Evolutionary conservation across 2,888 invertebrate species (phyloP).

Genomic region (Muschampia staudingeri): DNA sequence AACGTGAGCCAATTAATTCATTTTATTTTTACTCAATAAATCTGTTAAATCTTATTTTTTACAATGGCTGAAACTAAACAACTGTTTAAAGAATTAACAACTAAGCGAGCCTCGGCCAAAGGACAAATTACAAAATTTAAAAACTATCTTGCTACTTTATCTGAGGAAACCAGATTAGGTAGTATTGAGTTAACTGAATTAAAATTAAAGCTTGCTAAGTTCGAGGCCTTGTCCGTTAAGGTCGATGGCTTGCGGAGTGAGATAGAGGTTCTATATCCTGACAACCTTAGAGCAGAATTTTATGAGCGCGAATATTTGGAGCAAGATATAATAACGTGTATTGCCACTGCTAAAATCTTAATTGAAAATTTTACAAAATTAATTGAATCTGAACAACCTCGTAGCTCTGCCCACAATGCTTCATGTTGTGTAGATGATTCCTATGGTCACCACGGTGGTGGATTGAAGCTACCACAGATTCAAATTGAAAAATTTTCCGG

Average conservation of each 20-base stretch:
- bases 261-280: slow-evolving; percentile 60
- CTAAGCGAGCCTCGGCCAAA: not conserved
- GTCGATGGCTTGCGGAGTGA: slow-evolving; percentile 62
- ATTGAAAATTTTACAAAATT: not conserved
- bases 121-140: slow-evolving; percentile 24
- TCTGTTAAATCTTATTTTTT: not conserved
- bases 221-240: slow-evolving; percentile 53
- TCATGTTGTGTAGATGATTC: not conserved
- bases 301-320: slow-evolving; percentile 13
- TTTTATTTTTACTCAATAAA: not conserved
- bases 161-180: not conserved
- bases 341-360: slow-evolving; percentile 8
- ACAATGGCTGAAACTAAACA: not conserved
- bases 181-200: slow-evolving; percentile 6
- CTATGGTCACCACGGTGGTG: not conserved
- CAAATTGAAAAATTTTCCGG: slow-evolving; percentile 58
- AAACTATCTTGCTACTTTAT: not conserved
- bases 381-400: not conserved
- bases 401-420: not conserved
- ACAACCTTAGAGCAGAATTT: slow-evolving; percentile 36
- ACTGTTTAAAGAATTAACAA: not conserved
- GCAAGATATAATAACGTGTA: not conserved
- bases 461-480: slow-evolving; percentile 48
- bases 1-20: not conserved
- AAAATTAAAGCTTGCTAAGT: slow-evolving; percentile 18